Conservation (phyloP, 2,113 vertebrate genomes). For the Takifugu bimaculatus region DNA sequence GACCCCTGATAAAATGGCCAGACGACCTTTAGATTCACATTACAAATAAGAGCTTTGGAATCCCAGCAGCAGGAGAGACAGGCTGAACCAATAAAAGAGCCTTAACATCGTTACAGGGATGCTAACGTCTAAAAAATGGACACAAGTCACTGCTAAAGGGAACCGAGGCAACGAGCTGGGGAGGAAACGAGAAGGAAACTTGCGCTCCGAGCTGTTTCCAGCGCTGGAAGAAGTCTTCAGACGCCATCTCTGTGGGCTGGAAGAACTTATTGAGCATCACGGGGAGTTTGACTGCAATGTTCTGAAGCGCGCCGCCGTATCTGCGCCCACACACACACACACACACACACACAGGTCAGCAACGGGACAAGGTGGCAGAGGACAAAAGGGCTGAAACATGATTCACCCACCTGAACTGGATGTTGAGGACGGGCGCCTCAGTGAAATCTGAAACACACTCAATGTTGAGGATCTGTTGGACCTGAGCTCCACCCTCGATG, state of each 20-base stretch:
- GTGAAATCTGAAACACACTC: slow-evolving; percentile 87
- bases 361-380: background rate
- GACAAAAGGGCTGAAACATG: background rate
- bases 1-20: too few relatives aligned
- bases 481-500: slow-evolving; percentile 87
- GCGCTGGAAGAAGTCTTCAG: slow-evolving; percentile 90
- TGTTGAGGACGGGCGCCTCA: slow-evolving; percentile 83
- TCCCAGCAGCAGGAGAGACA: too few relatives aligned
- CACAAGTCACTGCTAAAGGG: too few relatives aligned
- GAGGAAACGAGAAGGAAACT: slow-evolving; percentile 6
- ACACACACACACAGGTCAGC: background rate
- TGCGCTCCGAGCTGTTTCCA: slow-evolving; percentile 94
- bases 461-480: slow-evolving; percentile 90
- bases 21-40: too few relatives aligned
- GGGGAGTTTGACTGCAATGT: slow-evolving; percentile 84
- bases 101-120: too few relatives aligned
- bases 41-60: too few relatives aligned
- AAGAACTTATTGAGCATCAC: slow-evolving; percentile 94
- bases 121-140: too few relatives aligned
- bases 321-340: slow-evolving; percentile 59
- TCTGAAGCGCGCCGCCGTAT: slow-evolving; percentile 85
- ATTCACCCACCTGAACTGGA: slow-evolving; percentile 77
- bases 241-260: slow-evolving; percentile 89
- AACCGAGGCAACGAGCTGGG: background rate
- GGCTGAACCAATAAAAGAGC: too few relatives aligned